phyloP scores from a whole-genome alignment of 2,797 vertebrate species.

The Cuculus canorus region DNA sequence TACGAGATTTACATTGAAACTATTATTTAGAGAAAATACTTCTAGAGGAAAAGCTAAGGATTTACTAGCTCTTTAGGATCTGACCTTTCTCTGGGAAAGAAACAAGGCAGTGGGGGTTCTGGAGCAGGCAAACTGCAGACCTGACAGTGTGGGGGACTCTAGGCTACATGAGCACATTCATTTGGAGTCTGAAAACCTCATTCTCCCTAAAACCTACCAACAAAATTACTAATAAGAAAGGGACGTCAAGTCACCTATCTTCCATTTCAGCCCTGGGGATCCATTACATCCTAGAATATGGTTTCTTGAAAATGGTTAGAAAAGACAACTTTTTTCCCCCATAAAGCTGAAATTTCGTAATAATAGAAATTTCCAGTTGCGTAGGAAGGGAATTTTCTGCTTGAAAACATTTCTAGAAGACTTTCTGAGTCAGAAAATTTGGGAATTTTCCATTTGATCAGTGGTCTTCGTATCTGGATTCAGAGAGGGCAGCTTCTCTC shows the following conservation, averaged over 20 bases:
- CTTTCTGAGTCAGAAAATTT: background rate
- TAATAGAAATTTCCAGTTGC: background rate
- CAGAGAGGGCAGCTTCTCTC: background rate
- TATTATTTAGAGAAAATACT: background rate
- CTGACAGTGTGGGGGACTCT: background rate
- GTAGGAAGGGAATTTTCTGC: background rate
- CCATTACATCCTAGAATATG: background rate
- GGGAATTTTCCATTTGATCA: background rate
- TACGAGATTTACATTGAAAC: background rate
- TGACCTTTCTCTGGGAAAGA: background rate
- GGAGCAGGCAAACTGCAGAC: background rate
- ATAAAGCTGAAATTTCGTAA: background rate
- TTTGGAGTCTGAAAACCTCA: background rate
- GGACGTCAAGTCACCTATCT: background rate
- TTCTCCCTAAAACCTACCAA: background rate
- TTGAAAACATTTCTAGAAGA: background rate
- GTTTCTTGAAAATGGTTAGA: background rate
- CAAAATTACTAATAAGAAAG: background rate
- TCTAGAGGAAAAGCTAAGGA: background rate
- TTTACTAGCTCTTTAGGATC: background rate
- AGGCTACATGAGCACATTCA: background rate
- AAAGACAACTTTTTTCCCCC: background rate
- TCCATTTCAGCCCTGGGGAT: background rate
- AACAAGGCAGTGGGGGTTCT: background rate
- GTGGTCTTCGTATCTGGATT: background rate